Evolutionary conservation across 2,797 vertebrate species (phyloP), one percentile per base, ranked within the genome.

Genomic region (Brachyalestes nurse): DNA sequence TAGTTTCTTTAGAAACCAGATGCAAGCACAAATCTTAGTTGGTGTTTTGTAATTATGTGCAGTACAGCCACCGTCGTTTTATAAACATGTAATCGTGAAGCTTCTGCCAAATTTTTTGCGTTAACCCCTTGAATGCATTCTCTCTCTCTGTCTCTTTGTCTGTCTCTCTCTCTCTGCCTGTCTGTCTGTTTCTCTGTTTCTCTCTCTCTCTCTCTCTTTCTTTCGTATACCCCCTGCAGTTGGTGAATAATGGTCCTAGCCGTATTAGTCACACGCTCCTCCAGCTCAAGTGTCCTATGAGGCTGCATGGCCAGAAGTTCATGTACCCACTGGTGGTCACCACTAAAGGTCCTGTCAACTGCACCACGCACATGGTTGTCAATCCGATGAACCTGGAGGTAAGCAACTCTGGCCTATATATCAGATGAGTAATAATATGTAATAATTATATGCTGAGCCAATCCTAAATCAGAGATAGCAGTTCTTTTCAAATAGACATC

Each of bases 191-290:
- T 42, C 42, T 45, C 7, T 45, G 5, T 45, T 8, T 45, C 42
- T 45, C 42, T 45, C 42, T 45, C 7, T 45, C 34, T 34, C 34
- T 61, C 9, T 57, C 17, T 64, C 55, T 53, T 9, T 34, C 45
- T 64, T 51, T 60, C 19, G 23, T 34, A 45, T 69, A 4, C 17
- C 17, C 25, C 7, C 67, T 61, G 72, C 89, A 98, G 97, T 91
- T 98, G 89, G 92, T 96, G 90, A 98, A 97, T 88, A 94, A 95
- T 7, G 97, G 97, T 4, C 97, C 97, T 21, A 97, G 97, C 21
- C 90, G 89, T 86, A 97, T 98, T 88, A 96, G 96, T 91, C 91
- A 92, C 42, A 96, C 96, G 13, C 25, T 90, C 0, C 89, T 99
- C 38, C 93, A 96, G 86, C 91, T 98, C 81, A 95, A 87, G 86